Base-by-base conservation (phyloP, 2,113 vertebrate species). In the Chaenocephalus aceratus region DNA sequence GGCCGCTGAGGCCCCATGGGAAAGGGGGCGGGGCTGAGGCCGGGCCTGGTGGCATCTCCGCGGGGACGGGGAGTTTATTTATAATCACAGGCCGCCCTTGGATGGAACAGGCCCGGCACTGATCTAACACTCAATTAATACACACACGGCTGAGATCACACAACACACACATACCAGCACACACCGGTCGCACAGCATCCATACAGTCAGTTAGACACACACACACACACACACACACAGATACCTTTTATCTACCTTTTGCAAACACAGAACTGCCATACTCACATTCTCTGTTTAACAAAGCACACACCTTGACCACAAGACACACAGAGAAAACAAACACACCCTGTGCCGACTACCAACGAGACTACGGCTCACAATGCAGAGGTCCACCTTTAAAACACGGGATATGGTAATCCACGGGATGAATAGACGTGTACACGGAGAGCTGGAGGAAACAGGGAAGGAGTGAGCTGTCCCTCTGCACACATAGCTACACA, bases 101-200 rank as follows among this genome's bases (percentile, higher is more conserved):
- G 93, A 95, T 95, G 93, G 96, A 95, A 93, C 94, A 95, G 96
- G 94, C 94, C 94, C 71, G 93, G 94, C 95, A 93, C 95, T 94
- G 96, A 97, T 96, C 96, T 96, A 96, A 97, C 95, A 96, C 94
- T 94, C 97, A 99, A 97, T 99, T 98, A 99, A 97, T 96, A 96
- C 95, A 95, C 96, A 95, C 96, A 96, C 94, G 91, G 92, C 87
- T 94, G 90, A 89, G 93, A 96, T 96, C 95, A 96, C 95, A 96
- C 96, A 95, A 93, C 92, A 74, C 79, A 77, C 70, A 70, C 77
- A 82, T 26, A 56, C 61, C 64, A 56, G 75, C 44, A 15, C 75
- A 77, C 79, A 75, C 75, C 73, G 65, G 77, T 71, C 72, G 11
- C 23, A 13, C 70, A 60, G 74, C 67, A 36, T 66, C 66, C 18